Percentiles rank a stretch among this genome's conserved stretches.
Evolutionary conservation across 23 tunicate genomes (phyloP).

Genomic region (Botrylloides violaceus): DNA sequence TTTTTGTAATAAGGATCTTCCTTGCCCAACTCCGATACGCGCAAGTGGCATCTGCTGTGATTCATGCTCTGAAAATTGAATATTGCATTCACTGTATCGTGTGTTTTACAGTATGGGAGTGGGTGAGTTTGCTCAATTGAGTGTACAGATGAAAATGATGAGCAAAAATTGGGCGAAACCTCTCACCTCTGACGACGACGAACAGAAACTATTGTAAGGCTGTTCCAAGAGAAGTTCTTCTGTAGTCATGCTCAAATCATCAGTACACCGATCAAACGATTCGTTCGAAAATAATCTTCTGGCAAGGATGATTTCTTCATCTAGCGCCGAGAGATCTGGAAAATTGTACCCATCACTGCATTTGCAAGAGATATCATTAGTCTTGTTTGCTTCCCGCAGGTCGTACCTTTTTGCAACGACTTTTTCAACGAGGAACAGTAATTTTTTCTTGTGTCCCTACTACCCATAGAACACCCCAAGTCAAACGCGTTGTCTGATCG

Average conservation of each 20-base stretch:
- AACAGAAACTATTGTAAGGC: neutral
- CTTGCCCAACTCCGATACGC: too few relatives aligned
- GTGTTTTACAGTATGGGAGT: too few relatives aligned
- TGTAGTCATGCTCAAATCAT: slow-evolving; percentile 14
- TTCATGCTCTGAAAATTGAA: too few relatives aligned
- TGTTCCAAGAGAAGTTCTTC: slow-evolving; percentile 21
- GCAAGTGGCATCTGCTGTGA: too few relatives aligned
- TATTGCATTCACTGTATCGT: too few relatives aligned
- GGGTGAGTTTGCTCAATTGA: too few relatives aligned
- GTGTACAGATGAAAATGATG: too few relatives aligned
- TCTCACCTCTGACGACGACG: slow-evolving; percentile 6
- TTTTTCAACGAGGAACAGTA: neutral
- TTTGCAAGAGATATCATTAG: too few relatives aligned
- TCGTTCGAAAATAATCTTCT: slow-evolving; percentile 2
- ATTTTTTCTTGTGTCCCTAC: neutral
- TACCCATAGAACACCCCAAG: neutral
- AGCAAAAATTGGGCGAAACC: too few relatives aligned
- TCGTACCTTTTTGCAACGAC: neutral
- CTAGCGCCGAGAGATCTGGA: slow-evolving; percentile 6
- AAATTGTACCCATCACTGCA: too few relatives aligned
- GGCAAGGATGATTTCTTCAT: slow-evolving; percentile 21
- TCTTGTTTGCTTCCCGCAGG: too few relatives aligned
- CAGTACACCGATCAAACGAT: neutral
- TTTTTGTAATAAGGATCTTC: too few relatives aligned
- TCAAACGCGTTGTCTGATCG: neutral